Base-by-base conservation (phyloP, 2,888 invertebrate species). In the Meganola albula region DNA sequence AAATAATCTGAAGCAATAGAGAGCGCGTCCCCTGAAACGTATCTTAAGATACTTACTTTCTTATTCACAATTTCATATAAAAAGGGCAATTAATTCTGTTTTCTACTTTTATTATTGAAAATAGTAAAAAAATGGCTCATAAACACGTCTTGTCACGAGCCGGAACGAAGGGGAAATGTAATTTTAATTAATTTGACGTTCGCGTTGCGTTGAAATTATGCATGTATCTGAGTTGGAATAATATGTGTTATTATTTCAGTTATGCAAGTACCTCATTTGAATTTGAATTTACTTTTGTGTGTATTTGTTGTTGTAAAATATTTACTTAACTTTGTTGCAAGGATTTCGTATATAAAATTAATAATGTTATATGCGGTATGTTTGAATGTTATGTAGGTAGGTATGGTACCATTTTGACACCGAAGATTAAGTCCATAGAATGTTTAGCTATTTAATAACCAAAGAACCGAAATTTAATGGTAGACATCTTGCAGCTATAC, bases 111-210 rank as follows among this genome's bases (percentile, higher is more conserved):
- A 44, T 37, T 42, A 45, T 20, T 24, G 27, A 28, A 33, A 37
- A 39, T 44, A 24, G 31, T 20, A 20, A 3, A n/a, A n/a, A 5
- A 20, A n/a, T 38, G 48, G 36, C 36, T 36, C 43, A 48, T 40
- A n/a, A n/a, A 40, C 58, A 71, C 74, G 71, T 68, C 70, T 57
- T 56, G 63, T 73, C 62, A 71, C 73, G 68, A 68, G 72, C 63
- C 58, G 55, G 49, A 63, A 62, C 65, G 56, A 63, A 58, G 58
- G 62, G 67, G 63, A 74, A 74, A 73, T 75, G 72, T 48, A 54
- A 54, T 48, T 57, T 47, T 56, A 65, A 67, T 67, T 69, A 65
- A 55, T 56, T 58, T 40, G 34, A 35, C 57, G 58, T 58, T 64
- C 44, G 47, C 40, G 32, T 64, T 63, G 56, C 64, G 16, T 16